Evolutionary conservation across 2,888 invertebrate genomes (phyloP), one percentile per base, ranked within the genome.

Genomic region (Bugulina stolonifera): DNA sequence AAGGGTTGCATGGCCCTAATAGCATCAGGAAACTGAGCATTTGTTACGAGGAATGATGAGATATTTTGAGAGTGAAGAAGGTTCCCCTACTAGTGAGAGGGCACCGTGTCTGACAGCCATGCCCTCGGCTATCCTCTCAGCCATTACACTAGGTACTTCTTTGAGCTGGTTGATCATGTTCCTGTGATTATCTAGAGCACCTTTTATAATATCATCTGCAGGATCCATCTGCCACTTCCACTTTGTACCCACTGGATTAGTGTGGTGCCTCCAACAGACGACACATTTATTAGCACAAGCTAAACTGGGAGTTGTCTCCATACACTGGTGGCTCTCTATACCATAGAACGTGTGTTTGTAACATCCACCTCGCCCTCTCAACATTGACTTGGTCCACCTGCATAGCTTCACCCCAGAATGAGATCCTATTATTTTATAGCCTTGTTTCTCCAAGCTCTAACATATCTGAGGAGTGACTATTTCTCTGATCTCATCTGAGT

Each of bases 201-300:
- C 86, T n/a, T 85, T 77, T n/a, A 88, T 78, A 54, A 88, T 85
- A 22, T 80, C 76, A 72, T 87, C 84, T 1, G 88, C 85, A 35
- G 84, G 81, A 77, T 88, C 88, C 86, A 87, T 88, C 77, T 87
- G 82, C 88, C 88, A 88, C 74, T 85, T 83, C 88, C 88, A 88
- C 77, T 88, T 87, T 1, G 88, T 88, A n/a, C 88, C 88, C 0
- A 88, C 88, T 27, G 85, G 85, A 75, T 85, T 85, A 34, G 85
- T 84, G 76, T 86, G 85, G 76, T 85, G 85, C 74, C 84, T 85
- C 88, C 88, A 88, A 77, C 88, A 88, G 80, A 88, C 88, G 32
- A 88, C 88, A 81, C 88, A 88, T 81, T 88, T 88, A 77, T 88
- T 88, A 52, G 88, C 88, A 79, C 88, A 88, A 2, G 88, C 88